Base-by-base conservation (phyloP, 2,797 vertebrate species). In the Macropodus opercularis region DNA sequence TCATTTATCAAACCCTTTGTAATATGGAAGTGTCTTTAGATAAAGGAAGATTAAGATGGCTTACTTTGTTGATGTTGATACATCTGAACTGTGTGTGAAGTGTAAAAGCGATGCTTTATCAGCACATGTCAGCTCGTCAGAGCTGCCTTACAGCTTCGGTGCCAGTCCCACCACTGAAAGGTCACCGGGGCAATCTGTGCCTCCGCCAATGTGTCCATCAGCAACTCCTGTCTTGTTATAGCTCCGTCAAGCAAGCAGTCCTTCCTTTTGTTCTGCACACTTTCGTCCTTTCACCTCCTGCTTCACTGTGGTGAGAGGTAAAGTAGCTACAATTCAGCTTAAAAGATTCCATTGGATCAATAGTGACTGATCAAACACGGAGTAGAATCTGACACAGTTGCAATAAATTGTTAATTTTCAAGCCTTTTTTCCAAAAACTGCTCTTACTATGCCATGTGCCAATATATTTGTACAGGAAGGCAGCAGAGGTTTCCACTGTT, bases 121-220 rank as follows among this genome's bases (percentile, higher is more conserved):
- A 62, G 65, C 42, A 32, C 39, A 58, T 53, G 69, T 71, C 57
- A 58, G 2, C 21, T 41, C 31, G 50, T 64, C 58, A 29, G 27
- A 42, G 27, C 27, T 56, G 31, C 42, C 72, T 35, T 66, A 50
- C 61, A 54, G 53, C 57, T 51, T 26, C 24, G 72, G 55, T 0
- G 18, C 51, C 46, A 44, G 63, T 61, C 57, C 39, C 39, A 18
- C 34, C 50, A 63, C 56, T 55, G 35, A 63, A 31, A 77, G 69
- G 75, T 80, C 55, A 65, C 1, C 5, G 12, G 55, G 71, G 29
- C 48, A 38, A 51, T 29, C 41, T 18, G 34, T 38, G 35, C 21
- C 34, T 36, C 43, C 63, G 68, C 50, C 57, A 64, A 58, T 40
- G 57, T 78, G 69, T 74, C 71, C 49, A 59, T 78, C 69, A 85